These are phyloP conservation scores for Strix aluco DNA, from an alignment of 2,113 vertebrate genomes.

Conservation along the genomic window DNA sequence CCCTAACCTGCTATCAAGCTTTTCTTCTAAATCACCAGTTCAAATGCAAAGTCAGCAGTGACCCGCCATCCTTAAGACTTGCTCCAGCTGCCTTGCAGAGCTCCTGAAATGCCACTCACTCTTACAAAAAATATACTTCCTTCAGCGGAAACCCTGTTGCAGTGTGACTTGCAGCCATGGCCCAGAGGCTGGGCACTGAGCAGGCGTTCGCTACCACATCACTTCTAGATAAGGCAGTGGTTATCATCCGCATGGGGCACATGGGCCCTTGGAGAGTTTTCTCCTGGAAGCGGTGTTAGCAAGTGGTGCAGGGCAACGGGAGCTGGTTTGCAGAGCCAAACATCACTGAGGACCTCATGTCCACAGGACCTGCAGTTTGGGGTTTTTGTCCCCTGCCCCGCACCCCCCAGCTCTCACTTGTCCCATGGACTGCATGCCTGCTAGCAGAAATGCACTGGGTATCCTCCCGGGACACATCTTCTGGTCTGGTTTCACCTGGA, in stretches of 20 bases:
- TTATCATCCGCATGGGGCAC: rapidly evolving
- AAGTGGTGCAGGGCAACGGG: not conserved
- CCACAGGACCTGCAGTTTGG: not conserved
- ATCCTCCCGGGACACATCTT: not conserved
- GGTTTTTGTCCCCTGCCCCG: not conserved
- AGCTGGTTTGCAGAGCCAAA: not conserved
- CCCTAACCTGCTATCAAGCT: not conserved
- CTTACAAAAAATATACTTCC: not conserved
- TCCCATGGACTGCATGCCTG: rapidly evolving
- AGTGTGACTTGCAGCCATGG: not conserved
- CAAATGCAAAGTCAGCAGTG: not conserved
- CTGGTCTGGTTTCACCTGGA: not conserved
- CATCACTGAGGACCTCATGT: not conserved
- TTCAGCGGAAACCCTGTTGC: not conserved
- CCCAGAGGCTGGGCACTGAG: not conserved
- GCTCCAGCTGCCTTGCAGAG: not conserved
- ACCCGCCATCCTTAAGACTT: not conserved
- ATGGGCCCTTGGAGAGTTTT: not conserved
- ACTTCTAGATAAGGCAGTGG: not conserved
- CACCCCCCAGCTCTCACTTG: not conserved
- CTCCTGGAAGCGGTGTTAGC: not conserved
- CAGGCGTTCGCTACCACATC: not conserved
- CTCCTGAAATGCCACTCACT: not conserved
- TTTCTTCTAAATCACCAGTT: not conserved
- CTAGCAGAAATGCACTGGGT: not conserved